phyloP scores from a whole-genome alignment of 1,140 invertebrate genomes.

The Hermatobates lingyangjiaoensis region DNA sequence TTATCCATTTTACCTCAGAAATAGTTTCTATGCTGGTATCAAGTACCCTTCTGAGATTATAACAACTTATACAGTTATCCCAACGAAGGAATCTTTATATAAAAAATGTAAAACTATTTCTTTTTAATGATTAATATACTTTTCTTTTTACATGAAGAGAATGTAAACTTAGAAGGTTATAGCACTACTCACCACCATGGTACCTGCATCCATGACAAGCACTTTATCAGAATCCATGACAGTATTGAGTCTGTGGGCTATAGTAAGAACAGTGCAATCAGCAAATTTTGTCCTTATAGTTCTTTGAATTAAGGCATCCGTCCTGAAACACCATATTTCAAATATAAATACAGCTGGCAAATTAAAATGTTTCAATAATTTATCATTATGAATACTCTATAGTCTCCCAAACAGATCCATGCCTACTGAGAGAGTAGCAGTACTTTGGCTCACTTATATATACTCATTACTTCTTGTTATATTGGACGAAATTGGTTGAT shows the following conservation, averaged over 20 bases:
- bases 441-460: too few relatives aligned
- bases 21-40: too few relatives aligned
- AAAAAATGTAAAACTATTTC: too few relatives aligned
- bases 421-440: not conserved
- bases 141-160: not conserved
- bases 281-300: constrained; percentile 38
- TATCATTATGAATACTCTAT: not conserved
- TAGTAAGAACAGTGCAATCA: constrained; percentile 53
- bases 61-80: too few relatives aligned
- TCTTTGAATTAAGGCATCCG: constrained; percentile 38
- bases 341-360: too few relatives aligned
- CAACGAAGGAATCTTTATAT: too few relatives aligned
- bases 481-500: too few relatives aligned
- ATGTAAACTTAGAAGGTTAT: not conserved
- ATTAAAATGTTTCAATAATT: not conserved
- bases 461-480: too few relatives aligned
- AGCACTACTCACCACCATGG: constrained; percentile 22
- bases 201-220: constrained; percentile 48
- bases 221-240: constrained; percentile 50
- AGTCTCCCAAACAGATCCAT: not conserved
- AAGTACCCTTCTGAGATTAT: too few relatives aligned
- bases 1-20: too few relatives aligned
- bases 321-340: constrained; percentile 25
- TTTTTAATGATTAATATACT: too few relatives aligned
- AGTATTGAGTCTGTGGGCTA: constrained; percentile 56